Percentiles rank a stretch among this genome's conserved stretches.
These are phyloP conservation scores for Macaria notata DNA, from an alignment of 2,888 invertebrate species.

Conservation along the genomic window DNA sequence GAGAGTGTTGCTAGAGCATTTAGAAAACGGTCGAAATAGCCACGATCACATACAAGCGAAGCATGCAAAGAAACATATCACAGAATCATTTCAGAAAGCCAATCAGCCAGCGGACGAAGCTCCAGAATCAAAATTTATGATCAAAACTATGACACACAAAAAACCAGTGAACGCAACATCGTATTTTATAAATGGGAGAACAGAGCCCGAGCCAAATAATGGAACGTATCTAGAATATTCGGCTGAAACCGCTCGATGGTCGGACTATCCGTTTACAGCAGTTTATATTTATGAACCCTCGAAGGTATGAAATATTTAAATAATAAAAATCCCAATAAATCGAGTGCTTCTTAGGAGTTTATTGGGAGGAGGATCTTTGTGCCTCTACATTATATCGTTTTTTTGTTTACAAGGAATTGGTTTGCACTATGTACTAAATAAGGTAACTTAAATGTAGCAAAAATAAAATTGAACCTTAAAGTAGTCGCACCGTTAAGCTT, in stretches of 20 bases:
- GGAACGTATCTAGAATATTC: conserved; percentile 15
- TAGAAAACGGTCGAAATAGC: conserved; percentile 37
- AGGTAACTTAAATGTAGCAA: no score
- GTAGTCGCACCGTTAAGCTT: no score
- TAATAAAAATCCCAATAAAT: no score
- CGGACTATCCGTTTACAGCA: conserved; percentile 60
- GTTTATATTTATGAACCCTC: conserved; percentile 66
- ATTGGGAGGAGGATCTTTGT: no score
- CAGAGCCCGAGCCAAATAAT: conserved; percentile 11
- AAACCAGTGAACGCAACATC: conserved; percentile 2
- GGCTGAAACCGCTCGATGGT: conserved; percentile 46
- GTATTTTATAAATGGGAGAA: conserved; percentile 9
- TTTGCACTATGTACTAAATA: no score
- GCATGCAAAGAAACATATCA: conserved; percentile 50
- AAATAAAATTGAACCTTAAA: no score
- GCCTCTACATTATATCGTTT: no score
- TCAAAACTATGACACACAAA: conserved; percentile 7
- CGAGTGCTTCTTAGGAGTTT: no score
- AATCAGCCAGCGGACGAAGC: neutral
- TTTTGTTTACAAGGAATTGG: no score
- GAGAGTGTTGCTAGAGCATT: conserved; percentile 43
- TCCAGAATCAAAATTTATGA: conserved; percentile 5
- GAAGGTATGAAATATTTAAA: conserved; percentile 44
- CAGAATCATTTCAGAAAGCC: conserved; percentile 15
- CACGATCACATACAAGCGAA: conserved; percentile 40